These are phyloP conservation scores for Hyles vespertilio DNA, from an alignment of 1,140 invertebrate species.

Conservation along the genomic window DNA sequence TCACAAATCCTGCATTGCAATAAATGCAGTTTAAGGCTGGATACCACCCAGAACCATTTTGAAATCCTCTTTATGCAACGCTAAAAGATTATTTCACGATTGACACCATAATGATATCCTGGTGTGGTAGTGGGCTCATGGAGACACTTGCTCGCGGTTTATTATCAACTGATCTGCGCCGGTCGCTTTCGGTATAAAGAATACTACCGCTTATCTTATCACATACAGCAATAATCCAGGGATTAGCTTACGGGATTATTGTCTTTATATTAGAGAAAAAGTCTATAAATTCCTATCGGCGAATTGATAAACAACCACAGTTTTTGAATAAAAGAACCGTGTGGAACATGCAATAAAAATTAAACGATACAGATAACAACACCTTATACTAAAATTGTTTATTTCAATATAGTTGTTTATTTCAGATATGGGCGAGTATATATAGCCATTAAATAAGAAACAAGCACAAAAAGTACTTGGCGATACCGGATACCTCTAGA, in stretches of 20 bases:
- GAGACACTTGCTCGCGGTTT: conserved; percentile 5
- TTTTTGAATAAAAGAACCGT: too few species aligned
- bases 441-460: too few species aligned
- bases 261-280: conserved; percentile 13
- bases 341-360: too few species aligned
- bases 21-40: conserved; percentile 12
- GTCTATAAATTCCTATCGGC: conserved; percentile 2
- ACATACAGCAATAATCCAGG: conserved; percentile 17
- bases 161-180: conserved; percentile 23
- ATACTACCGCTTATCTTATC: conserved; percentile 25
- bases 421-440: too few species aligned
- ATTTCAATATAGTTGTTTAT: neutral
- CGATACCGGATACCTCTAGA: too few species aligned
- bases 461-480: too few species aligned
- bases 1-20: neutral
- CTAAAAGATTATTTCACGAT: conserved; percentile 13
- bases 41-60: conserved; percentile 29
- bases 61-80: neutral
- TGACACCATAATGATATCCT: conserved; percentile 4
- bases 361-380: conserved; percentile 6
- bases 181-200: conserved; percentile 15
- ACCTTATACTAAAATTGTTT: neutral
- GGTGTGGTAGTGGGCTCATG: neutral
- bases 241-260: conserved; percentile 30
- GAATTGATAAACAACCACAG: neutral